Conservation (phyloP, 2,888 invertebrate species). For the Sphaerophoria taeniata region DNA sequence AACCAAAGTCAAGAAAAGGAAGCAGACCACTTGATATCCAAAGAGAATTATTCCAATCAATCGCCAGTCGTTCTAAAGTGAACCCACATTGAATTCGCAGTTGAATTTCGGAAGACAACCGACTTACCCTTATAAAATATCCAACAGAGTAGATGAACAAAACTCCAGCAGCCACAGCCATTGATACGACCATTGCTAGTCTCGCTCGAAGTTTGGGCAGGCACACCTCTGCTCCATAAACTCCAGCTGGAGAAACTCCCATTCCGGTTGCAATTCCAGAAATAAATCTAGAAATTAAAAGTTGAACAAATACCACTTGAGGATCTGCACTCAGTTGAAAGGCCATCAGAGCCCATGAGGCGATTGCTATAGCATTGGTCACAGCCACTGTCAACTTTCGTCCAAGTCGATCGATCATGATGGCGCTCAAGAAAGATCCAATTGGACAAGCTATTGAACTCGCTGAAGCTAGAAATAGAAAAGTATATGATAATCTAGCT, state of each 20-base stretch:
- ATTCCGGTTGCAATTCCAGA: constrained; percentile 81
- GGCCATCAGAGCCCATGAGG: constrained; percentile 80
- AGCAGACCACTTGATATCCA: constrained; percentile 79
- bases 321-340: constrained; percentile 77
- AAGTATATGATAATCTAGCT: too few species aligned
- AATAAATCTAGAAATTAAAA: constrained; percentile 80
- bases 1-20: constrained; percentile 84
- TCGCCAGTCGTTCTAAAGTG: constrained; percentile 81
- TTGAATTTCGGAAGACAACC: too few species aligned
- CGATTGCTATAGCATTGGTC: constrained; percentile 79
- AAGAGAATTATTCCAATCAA: constrained; percentile 80
- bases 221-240: constrained; percentile 83
- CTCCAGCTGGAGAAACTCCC: constrained; percentile 81
- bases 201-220: constrained; percentile 86
- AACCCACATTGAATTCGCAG: too few species aligned
- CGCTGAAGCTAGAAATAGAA: constrained; percentile 78
- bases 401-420: constrained; percentile 81
- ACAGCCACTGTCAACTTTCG: constrained; percentile 80
- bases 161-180: constrained; percentile 87
- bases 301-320: constrained; percentile 77
- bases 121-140: constrained; percentile 79
- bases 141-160: constrained; percentile 87
- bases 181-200: constrained; percentile 86
- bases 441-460: constrained; percentile 81
- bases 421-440: constrained; percentile 80